A percentile compares a stretch with the other conserved stretches of the same genome.
Conservation (phyloP, 2,888 invertebrate genomes). For the Willowsia nigromaculata region DNA sequence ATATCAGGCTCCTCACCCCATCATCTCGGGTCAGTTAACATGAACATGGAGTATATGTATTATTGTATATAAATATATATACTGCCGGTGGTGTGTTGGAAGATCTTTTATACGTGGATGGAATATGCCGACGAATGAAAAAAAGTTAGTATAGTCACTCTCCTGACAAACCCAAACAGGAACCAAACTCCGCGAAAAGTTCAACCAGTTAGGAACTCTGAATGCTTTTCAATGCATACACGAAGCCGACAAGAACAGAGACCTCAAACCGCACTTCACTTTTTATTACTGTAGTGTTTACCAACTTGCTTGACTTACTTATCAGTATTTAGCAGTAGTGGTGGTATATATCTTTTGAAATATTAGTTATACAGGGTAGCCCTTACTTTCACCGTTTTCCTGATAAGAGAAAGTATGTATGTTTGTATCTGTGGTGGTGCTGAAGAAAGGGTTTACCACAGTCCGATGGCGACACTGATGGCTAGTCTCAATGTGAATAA, state of each 20-base stretch:
- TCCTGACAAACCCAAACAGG: slow-evolving; percentile 25
- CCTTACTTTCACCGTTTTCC: not conserved
- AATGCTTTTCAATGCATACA: slow-evolving; percentile 7
- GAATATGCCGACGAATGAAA: not conserved
- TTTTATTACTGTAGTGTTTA: slow-evolving; percentile 47
- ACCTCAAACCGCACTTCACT: slow-evolving; percentile 70
- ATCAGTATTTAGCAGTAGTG: slow-evolving; percentile 12
- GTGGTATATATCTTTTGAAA: not conserved
- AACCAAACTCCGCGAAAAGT: slow-evolving; percentile 8
- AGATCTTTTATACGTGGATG: not conserved
- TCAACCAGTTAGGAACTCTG: not conserved
- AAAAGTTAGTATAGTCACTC: slow-evolving; percentile 14
- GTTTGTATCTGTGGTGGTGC: slow-evolving; percentile 10
- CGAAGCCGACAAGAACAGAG: slow-evolving; percentile 38
- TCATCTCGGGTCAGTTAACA: slow-evolving; percentile 73
- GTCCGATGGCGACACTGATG: slow-evolving; percentile 59
- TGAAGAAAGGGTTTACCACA: slow-evolving; percentile 46
- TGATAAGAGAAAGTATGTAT: not conserved
- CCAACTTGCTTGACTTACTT: slow-evolving; percentile 37
- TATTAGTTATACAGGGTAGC: not conserved
- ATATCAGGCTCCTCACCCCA: slow-evolving; percentile 78
- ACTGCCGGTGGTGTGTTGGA: not conserved
- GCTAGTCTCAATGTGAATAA: slow-evolving; percentile 61
- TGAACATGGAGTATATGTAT: slow-evolving; percentile 31
- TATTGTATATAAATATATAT: not conserved